Evolutionary conservation across 1,140 invertebrate species (phyloP), one percentile per base, ranked within the genome.

Genomic region (Drosophila subpulchrella): DNA sequence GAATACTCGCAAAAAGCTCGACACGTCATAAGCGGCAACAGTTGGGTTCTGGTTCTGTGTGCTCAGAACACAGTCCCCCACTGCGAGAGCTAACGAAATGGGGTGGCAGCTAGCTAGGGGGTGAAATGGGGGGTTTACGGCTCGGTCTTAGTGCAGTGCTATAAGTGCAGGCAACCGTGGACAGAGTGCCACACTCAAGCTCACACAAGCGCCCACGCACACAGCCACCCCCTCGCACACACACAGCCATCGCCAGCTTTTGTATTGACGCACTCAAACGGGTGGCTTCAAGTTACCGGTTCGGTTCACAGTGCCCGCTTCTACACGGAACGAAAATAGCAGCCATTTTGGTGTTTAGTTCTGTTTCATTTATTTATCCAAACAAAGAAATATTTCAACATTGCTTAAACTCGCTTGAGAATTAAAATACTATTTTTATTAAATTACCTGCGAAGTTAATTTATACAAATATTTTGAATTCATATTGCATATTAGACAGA

Each of bases 221-320:
- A 53, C 30, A 39, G 11, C 13, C 17, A 7, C 32, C 13, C n/a
- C 20, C 5, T 51, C 20, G 27, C 60, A 53, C 63, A 46, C 63
- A 38, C 46, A 66, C 48, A 73, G 59, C 12, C 41, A 48, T 71
- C 57, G 70, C 55, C 55, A 72, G 83, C 75, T 78, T 80, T 82
- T 83, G 83, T 80, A 65, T 79, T 86, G 83, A 86, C 80, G 84
- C 76, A 80, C 57, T 83, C 63, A 62, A 63, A 57, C 82, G 42
- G 48, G 32, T 55, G 20, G 77, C 54, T 47, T 75, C 47, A 15
- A 54, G 51, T 74, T 61, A 75, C 58, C 72, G 58, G 58, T 71
- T 71, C 32, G 38, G 54, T 58, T 48, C 46, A 24, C 51, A 17
- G n/a, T 68, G 27, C 30, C 50, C 68, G 51, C 44, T 57, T 44